Evolutionary conservation across 2,888 invertebrate species (phyloP), one percentile per base, ranked within the genome.

Genomic region (Macaria notata): DNA sequence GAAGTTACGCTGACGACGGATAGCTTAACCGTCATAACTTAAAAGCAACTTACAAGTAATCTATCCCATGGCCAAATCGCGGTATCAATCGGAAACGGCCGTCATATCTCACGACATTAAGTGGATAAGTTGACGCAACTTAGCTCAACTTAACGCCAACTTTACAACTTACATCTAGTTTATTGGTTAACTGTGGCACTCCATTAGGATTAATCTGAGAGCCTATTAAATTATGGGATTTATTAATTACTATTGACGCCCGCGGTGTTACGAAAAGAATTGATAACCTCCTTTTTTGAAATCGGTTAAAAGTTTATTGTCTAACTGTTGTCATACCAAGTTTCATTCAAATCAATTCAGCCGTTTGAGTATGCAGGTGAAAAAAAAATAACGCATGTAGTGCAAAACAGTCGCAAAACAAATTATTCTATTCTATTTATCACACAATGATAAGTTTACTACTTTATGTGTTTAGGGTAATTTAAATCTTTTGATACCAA

Each of bases 71-170:
- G 9, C 19, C 39, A 44, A 57, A 52, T 52, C 56, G 9, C 29
- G 38, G 52, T 49, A 58, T 53, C 57, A 58, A 58, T 58, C 57
- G 58, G 50, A 58, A 54, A 31, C 42, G 53, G 46, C 47, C 47
- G 54, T 54, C 54, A 54, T 58, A 58, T 58, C 54, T 58, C 54
- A 50, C 54, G 54, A 54, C 58, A 50, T 58, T 58, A 53, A 47
- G 46, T 43, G 33, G 44, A 43, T 47, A 50, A 58, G 31, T 58
- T 58, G 31, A 50, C 44, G 36, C 31, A 57, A 58, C 47, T 48
- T 45, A 50, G 48, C 47, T 30, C 31, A 57, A 54, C 47, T 48
- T 45, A 50, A 43, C 47, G 31, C 44, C 0, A 53, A 53, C 54
- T 54, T 50, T 43, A 49, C 9, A 58, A 54, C 50, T 54, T 50